Base-by-base conservation (phyloP, 2,888 invertebrate genomes). In the Cephus nigrinus region DNA sequence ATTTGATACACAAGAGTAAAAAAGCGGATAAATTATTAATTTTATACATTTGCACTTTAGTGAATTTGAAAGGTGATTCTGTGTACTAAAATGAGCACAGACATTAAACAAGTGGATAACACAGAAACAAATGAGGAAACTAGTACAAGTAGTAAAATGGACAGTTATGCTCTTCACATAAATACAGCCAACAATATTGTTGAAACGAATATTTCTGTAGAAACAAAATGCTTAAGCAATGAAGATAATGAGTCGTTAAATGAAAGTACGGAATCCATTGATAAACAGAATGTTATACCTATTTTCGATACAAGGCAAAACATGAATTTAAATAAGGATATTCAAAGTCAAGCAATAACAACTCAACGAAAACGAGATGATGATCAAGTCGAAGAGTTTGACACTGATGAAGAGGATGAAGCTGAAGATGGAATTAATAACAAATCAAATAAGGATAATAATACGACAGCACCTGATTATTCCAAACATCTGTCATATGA, bases 401-500 rank as follows among this genome's bases (percentile, higher is more conserved):
- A 88, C 76, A 83, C 86, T 23, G 86, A 87, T 71, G 84, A 86
- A 9, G 87, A 86, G 71, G 35, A 77, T 68, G 79, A 84, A 75
- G 83, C 83, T 75, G 73, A 84, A 34, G 32, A 78, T 35, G 33
- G 72, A 33, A 75, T 55, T 55, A 23, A 78, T 69, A 23, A 78
- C 55, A 34, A 82, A 23, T 55, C 55, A 74, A 75, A 74, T 69
- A 23, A 31, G 71, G 30, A 75, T 32, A 68, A 30, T 75, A 32
- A 74, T 55, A 23, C 34, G 1, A 75, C 69, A 30, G 40, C 77
- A 11, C 75, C 75, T 9, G 71, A 78, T 68, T 86, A 87, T 87
- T 92, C 93, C 32, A 92, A 94, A 83, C 93, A 95, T 91, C 93
- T 96, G 33, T 94, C 94, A 36, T 96, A 96, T 87, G 94, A 95